Conservation (phyloP, 2,113 vertebrate species). For the Chelonoidis abingdonii region DNA sequence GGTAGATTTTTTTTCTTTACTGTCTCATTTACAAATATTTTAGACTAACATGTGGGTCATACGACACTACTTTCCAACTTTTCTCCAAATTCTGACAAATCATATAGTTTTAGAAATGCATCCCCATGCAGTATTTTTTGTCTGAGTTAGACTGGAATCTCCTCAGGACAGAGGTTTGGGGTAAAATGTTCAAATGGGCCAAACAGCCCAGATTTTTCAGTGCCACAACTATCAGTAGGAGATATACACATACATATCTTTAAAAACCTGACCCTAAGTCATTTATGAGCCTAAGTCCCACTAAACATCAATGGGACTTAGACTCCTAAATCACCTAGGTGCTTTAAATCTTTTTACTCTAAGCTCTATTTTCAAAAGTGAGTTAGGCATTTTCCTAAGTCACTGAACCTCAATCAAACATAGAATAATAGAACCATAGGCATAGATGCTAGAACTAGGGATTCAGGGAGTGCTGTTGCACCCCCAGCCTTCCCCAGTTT, state of each 20-base stretch:
- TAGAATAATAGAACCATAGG: too few relatives aligned
- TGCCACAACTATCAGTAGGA: background rate
- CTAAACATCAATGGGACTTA: too few relatives aligned
- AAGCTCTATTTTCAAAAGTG: too few relatives aligned
- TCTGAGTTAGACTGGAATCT: background rate
- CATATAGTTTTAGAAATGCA: background rate
- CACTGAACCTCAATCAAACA: too few relatives aligned
- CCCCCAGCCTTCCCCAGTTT: too few relatives aligned
- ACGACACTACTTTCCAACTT: too few relatives aligned
- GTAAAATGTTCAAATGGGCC: background rate
- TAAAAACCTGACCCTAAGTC: background rate
- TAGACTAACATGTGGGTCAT: background rate
- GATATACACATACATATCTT: background rate
- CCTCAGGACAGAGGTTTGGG: background rate
- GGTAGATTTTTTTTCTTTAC: background rate
- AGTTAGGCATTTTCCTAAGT: too few relatives aligned
- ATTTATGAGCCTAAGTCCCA: background rate
- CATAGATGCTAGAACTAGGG: too few relatives aligned
- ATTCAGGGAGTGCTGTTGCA: too few relatives aligned
- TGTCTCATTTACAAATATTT: background rate
- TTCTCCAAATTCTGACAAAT: background rate
- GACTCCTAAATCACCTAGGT: background rate
- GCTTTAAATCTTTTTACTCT: background rate
- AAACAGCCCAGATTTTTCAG: too few relatives aligned
- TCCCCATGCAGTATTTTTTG: background rate